Evolutionary conservation across 2,797 vertebrate species (phyloP), one percentile per base, ranked within the genome.

Genomic region (Falco peregrinus): DNA sequence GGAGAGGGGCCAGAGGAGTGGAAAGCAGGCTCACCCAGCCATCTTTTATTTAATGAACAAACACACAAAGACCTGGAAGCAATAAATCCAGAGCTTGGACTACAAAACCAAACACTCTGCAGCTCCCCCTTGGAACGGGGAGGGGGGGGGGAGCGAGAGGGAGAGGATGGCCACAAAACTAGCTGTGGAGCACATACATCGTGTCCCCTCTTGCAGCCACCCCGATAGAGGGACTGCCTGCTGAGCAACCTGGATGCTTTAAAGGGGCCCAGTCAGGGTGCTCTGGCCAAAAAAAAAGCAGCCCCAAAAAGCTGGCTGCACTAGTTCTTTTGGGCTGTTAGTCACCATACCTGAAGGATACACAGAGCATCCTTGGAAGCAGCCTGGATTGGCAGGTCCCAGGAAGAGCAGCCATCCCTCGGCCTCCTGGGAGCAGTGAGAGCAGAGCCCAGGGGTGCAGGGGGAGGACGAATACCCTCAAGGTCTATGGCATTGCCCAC

Each of bases 41-140:
- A 15, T 87, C 94, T 91, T 78, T 85, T 90, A 63, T 93, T 89
- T 91, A 69, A 63, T 56, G 56, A 92, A 78, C 93, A 95, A 93
- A 95, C 91, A 87, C 57, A 59, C 53, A 54, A 69, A 80, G 94
- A 97, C 93, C 95, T 97, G 95, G 95, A 97, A 97, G 95, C 95
- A 96, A 96, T 95, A 96, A 95, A 96, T 96, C 94, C 84, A 73
- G 84, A 89, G 80, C 67, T 1, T 77, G 85, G 93, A 96, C 84
- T 90, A 75, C 87, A 89, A 94, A 96, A 87, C 87, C 68, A 96
- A 96, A 93, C 94, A 94, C 1, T 35, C 74, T 68, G 77, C 57
- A 63, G 70, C 51, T 82, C 87, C 28, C 64, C 51, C 80, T 84
- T 48, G 50, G 61, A 92, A 95, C 2, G 10, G 43, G 37, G 11